A percentile compares a stretch with the other conserved stretches of the same genome.
Evolutionary conservation across 2,113 vertebrate genomes (phyloP).

Genomic region (Pluvianellus socialis): DNA sequence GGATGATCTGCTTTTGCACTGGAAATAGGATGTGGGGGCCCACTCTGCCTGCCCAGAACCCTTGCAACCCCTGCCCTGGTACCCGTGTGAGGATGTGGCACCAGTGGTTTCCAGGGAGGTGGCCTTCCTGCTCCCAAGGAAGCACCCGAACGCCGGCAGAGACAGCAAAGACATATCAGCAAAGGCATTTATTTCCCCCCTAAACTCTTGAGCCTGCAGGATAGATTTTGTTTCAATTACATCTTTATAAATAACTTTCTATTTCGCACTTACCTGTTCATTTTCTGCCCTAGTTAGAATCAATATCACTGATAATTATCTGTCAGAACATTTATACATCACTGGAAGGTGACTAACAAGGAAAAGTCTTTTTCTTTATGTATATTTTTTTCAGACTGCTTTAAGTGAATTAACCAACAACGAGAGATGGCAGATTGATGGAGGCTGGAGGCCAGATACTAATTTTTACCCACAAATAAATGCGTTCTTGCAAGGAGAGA

Average conservation of each 20-base stretch:
- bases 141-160: background rate
- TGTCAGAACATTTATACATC: background rate
- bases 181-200: background rate
- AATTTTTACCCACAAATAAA: background rate
- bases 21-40: background rate
- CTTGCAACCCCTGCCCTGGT: background rate
- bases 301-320: slow-evolving; percentile 26
- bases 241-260: slow-evolving; percentile 41
- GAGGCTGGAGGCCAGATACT: background rate
- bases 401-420: background rate
- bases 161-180: background rate
- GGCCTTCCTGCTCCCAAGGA: background rate
- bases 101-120: background rate
- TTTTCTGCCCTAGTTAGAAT: slow-evolving; percentile 44
- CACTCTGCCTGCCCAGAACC: too few relatives aligned
- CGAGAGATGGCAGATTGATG: background rate
- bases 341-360: background rate
- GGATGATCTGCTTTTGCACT: background rate
- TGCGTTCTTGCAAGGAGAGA: background rate
- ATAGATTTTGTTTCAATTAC: slow-evolving; percentile 19
- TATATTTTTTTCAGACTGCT: background rate
- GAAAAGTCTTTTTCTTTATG: background rate
- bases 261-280: slow-evolving; percentile 1
- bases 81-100: rapidly evolving
- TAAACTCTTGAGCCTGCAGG: background rate